Evolutionary conservation across 2,113 vertebrate genomes (phyloP).

Genomic region (Seriola quinqueradiata): DNA sequence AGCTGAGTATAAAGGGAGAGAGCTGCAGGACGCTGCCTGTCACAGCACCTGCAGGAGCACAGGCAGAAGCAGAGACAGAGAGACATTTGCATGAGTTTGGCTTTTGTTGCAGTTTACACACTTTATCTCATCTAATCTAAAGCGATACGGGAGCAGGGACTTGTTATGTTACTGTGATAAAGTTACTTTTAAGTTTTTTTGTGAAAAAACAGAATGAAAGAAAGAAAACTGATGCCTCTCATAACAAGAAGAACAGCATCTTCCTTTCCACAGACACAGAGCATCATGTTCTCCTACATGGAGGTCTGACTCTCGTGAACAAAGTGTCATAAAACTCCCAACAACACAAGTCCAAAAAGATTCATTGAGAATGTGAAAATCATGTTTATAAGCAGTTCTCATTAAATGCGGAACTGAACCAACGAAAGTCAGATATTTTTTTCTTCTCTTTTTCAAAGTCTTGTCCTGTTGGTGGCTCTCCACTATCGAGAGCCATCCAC

Average conservation of each 20-base stretch:
- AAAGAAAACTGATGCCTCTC: no score
- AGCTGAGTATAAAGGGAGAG: constrained; percentile 80
- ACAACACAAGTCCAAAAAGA: no score
- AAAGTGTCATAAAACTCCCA: no score
- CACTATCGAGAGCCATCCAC: not conserved
- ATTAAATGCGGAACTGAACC: no score
- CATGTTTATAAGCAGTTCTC: no score
- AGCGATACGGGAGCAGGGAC: not conserved
- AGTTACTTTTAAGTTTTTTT: no score
- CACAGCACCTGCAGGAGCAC: constrained; percentile 55
- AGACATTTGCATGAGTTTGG: not conserved
- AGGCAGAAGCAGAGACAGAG: not conserved
- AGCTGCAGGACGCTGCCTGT: constrained; percentile 38
- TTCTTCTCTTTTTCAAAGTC: not conserved
- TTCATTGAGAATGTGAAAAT: no score
- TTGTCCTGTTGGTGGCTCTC: not conserved
- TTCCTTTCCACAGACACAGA: no score
- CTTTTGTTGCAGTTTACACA: constrained; percentile 9
- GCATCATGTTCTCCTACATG: no score
- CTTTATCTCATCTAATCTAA: not conserved
- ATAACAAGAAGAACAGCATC: no score
- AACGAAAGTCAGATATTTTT: not conserved
- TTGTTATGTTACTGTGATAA: not conserved
- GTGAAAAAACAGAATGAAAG: no score
- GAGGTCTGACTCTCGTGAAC: no score